Conservation (phyloP, 2,888 invertebrate species). For the Neoscelio sp. region DNA sequence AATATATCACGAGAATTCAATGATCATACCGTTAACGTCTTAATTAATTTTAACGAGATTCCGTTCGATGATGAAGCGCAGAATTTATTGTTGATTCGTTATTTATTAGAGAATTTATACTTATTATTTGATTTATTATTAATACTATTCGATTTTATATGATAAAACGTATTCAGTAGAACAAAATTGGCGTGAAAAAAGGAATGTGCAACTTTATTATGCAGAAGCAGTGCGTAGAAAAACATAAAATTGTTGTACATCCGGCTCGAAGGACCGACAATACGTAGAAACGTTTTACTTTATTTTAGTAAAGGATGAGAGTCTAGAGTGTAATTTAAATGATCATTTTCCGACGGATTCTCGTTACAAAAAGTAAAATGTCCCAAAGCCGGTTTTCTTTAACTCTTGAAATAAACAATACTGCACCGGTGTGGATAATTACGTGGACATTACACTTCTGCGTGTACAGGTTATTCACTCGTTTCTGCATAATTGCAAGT, state of each 20-base stretch:
- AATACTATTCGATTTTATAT: too few relatives aligned
- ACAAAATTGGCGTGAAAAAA: too few relatives aligned
- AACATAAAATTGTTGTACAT: too few relatives aligned
- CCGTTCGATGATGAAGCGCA: too few relatives aligned
- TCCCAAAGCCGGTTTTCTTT: conserved; percentile 22
- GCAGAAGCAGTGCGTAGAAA: too few relatives aligned
- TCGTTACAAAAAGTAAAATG: background rate
- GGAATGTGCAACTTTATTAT: too few relatives aligned
- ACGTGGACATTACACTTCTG: conserved; percentile 48
- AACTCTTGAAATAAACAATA: conserved; percentile 34
- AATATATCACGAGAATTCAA: conserved; percentile 7
- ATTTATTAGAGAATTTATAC: too few relatives aligned
- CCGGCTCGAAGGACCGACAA: too few relatives aligned
- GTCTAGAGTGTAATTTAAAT: conserved; percentile 14
- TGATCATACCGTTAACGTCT: background rate
- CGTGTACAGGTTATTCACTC: conserved; percentile 48
- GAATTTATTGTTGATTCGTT: too few relatives aligned
- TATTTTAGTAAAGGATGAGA: background rate
- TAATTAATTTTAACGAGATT: conserved; percentile 16
- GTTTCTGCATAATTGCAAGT: conserved; percentile 46
- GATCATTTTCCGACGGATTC: conserved; percentile 19
- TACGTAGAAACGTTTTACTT: too few relatives aligned
- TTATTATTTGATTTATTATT: too few relatives aligned
- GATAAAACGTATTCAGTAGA: too few relatives aligned
- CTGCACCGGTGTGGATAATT: conserved; percentile 47